Conservation (phyloP, 2,888 invertebrate species). For the Vannuccia rotundouncinata region DNA sequence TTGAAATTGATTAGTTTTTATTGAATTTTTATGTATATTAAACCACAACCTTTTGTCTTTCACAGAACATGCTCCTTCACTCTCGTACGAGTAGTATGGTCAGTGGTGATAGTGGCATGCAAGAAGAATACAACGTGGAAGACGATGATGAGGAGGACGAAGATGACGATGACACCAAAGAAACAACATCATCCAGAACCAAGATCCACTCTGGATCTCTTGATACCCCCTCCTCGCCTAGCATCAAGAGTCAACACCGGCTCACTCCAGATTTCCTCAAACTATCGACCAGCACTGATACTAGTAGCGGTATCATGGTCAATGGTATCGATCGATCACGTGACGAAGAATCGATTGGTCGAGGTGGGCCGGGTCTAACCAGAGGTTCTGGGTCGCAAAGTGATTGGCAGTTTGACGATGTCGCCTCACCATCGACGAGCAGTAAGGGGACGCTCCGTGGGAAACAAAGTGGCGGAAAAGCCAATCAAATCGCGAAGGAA, state of each 20-base stretch:
- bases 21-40: too few relatives aligned
- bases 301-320: not conserved
- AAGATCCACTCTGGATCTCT: not conserved
- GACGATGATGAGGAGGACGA: conserved; percentile 44
- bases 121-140: conserved; percentile 44
- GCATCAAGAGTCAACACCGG: not conserved
- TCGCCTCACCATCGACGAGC: not conserved
- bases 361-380: not conserved
- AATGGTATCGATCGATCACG: conserved; percentile 9
- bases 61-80: not conserved
- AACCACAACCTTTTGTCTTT: too few relatives aligned
- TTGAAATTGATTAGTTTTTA: too few relatives aligned
- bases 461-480: conserved; percentile 48
- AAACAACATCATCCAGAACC: not conserved
- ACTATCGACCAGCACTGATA: not conserved
- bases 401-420: conserved; percentile 35
- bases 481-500: conserved; percentile 79
- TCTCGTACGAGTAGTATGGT: not conserved
- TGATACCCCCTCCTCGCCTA: not conserved
- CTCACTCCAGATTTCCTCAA: not conserved
- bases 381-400: not conserved
- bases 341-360: not conserved
- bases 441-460: not conserved
- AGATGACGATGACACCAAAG: conserved; percentile 34
- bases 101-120: not conserved